Percentiles rank a stretch among this genome's conserved stretches.
These are phyloP conservation scores for Ctenosaura bakeri DNA, from an alignment of 2,797 vertebrate species.

Conservation along the genomic window DNA sequence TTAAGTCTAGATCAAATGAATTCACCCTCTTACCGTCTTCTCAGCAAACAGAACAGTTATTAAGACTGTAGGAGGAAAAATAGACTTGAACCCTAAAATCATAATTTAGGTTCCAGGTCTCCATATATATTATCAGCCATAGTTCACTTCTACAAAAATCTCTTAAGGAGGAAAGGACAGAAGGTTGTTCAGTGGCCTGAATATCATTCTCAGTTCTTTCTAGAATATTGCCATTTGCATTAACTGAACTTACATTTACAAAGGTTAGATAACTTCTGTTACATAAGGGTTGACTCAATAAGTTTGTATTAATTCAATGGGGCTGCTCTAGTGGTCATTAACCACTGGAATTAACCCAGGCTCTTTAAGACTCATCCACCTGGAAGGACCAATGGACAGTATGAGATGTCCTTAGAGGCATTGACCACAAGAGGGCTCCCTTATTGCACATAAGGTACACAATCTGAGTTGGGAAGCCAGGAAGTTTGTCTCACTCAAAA, in stretches of 20 bases:
- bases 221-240: no score
- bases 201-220: no score
- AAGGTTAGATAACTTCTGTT: no score
- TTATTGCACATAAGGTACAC: background rate
- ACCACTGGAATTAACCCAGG: background rate
- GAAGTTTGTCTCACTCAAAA: background rate
- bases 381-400: background rate
- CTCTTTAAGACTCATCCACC: background rate
- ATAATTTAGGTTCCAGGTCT: background rate
- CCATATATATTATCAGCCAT: background rate
- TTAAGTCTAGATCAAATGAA: background rate
- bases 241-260: no score
- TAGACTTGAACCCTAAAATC: background rate
- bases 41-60: background rate
- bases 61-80: background rate
- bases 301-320: no score
- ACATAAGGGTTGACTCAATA: no score
- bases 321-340: background rate
- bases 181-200: no score
- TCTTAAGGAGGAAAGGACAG: no score
- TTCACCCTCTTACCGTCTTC: background rate
- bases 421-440: conserved; percentile 37
- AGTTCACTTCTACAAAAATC: background rate
- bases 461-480: no score
- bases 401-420: background rate